phyloP scores from a whole-genome alignment of 2,888 invertebrate genomes.

The Agapetus fuscipes region DNA sequence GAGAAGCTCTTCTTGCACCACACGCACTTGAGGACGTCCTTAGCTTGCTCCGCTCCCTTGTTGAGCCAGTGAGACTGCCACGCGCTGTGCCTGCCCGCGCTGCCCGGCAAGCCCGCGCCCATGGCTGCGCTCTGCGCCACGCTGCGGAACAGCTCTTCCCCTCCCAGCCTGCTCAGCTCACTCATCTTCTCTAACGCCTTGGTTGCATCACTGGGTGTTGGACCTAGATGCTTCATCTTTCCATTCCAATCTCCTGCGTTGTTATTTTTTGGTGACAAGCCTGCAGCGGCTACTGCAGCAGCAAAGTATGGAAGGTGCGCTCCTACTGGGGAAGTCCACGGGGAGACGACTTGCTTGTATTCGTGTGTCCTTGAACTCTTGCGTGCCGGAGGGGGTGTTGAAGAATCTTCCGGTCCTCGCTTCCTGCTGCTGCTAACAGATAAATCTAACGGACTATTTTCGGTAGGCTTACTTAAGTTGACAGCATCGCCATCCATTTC shows the following conservation, averaged over 20 bases:
- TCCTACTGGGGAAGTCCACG: slow-evolving; percentile 72
- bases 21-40: slow-evolving; percentile 93
- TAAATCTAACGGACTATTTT: slow-evolving; percentile 68
- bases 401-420: slow-evolving; percentile 54
- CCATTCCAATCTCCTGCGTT: slow-evolving; percentile 65
- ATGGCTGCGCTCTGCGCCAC: slow-evolving; percentile 45
- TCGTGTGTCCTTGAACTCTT: slow-evolving; percentile 59
- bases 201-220: slow-evolving; percentile 70
- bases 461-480: slow-evolving; percentile 59
- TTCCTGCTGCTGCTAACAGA: slow-evolving; percentile 69
- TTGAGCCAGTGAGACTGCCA: slow-evolving; percentile 98
- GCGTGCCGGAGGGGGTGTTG: slow-evolving; percentile 51
- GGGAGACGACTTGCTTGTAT: slow-evolving; percentile 59
- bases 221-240: slow-evolving; percentile 57
- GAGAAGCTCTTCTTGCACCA: slow-evolving; percentile 98
- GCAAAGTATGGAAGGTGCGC: slow-evolving; percentile 75
- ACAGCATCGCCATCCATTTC: slow-evolving; percentile 58
- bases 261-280: slow-evolving; percentile 63
- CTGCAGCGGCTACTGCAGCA: slow-evolving; percentile 64
- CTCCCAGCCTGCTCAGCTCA: slow-evolving; percentile 75
- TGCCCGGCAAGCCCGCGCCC: slow-evolving; percentile 41
- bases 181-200: slow-evolving; percentile 89
- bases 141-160: slow-evolving; percentile 63
- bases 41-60: slow-evolving; percentile 90
- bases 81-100: slow-evolving; percentile 71